A percentile compares a stretch with the other conserved stretches of the same genome.
Evolutionary conservation across 2,888 invertebrate species (phyloP).

Genomic region (Mythimna loreyi): DNA sequence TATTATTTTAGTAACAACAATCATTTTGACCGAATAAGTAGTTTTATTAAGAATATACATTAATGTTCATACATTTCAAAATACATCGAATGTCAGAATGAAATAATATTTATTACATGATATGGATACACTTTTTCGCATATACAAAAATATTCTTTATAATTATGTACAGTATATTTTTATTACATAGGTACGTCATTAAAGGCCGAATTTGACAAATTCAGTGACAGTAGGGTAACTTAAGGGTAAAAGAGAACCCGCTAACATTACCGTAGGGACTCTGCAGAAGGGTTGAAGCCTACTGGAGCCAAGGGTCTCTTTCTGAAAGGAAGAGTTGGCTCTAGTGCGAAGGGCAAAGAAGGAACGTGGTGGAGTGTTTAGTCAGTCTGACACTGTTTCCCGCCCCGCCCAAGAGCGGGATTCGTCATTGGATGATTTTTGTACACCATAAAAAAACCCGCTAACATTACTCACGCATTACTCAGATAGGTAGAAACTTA

Average conservation of each 20-base stretch:
- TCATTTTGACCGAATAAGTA: conserved; percentile 28
- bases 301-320: no score
- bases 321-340: no score
- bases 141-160: conserved; percentile 74
- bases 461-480: not conserved
- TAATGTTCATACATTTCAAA: conserved; percentile 45
- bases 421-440: no score
- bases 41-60: conserved; percentile 58
- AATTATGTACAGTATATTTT: conserved; percentile 60
- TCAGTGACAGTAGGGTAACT: not conserved
- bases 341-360: no score
- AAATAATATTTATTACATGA: conserved; percentile 59
- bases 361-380: no score
- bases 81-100: conserved; percentile 71
- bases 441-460: not conserved
- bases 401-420: no score
- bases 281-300: no score
- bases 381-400: no score
- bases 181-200: conserved; percentile 13
- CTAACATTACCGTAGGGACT: no score
- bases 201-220: conserved; percentile 21
- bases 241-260: not conserved
- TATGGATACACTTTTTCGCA: conserved; percentile 69
- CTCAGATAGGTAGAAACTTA: not conserved
- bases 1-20: conserved; percentile 14